Base-by-base conservation (phyloP, 1,140 invertebrate species). In the Cylas formicarius region DNA sequence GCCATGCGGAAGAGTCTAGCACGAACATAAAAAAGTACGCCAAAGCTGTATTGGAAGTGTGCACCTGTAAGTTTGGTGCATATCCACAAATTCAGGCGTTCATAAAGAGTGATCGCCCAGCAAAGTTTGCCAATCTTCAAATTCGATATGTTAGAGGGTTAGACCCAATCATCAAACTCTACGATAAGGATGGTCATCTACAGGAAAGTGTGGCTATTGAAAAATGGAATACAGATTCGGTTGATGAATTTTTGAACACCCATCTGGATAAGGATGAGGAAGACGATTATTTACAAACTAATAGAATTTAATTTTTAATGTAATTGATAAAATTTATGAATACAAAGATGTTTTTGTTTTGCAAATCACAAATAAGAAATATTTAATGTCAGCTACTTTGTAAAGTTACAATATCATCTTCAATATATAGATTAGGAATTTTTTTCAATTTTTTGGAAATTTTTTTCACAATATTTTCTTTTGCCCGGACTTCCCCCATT, bases 81-180 rank as follows among this genome's bases (percentile, higher is more conserved):
- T 96, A 90, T 77, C 91, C 92, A 31, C 92, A 96, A 73, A 92
- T 96, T 57, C 86, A 94, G 77, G 91, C 91, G 26, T 96, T 96
- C 64, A 82, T 94, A 28, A 92, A 91, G 66, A 88, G 89, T 69
- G 85, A 93, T 44, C 70, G 79, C 48, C 84, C 87, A 9, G 73
- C 76, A 5, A 85, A 90, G 61, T 95, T 91, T 56, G 83, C 88
- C 26, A 93, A 92, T 63, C 70, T 97, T 35, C 77, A 81, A 63
- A 86, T 97, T 31, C 85, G 83, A 60, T 95, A 95, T 64, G 81
- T 92, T 0, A 75, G 90, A 43, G 92, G 92, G 16, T 70, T 92
- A 31, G 90, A 95, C 71, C 93, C 93, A 3, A 80, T 90, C 32
- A 92, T 97, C 23, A 92, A 92, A 63, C 67, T 97, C 17, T 73